phyloP scores from a whole-genome alignment of 2,888 invertebrate species.

The Germaria angustata region DNA sequence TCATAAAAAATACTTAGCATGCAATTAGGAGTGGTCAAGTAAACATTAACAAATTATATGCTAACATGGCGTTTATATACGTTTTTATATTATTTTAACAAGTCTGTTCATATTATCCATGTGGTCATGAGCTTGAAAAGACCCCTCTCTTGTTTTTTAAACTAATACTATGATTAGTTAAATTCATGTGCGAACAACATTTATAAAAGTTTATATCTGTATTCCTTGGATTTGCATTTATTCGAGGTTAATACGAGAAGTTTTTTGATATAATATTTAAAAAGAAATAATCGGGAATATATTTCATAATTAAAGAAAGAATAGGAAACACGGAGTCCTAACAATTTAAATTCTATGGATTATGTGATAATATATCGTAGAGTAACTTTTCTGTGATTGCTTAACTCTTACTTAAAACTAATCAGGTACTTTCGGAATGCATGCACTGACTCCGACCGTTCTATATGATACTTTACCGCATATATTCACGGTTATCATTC shows the following conservation, averaged over 20 bases:
- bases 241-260: background rate
- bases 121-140: conserved; percentile 7
- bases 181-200: conserved; percentile 34
- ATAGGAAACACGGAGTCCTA: too few relatives aligned
- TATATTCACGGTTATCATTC: too few relatives aligned
- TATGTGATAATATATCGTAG: too few relatives aligned
- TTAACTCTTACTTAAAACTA: too few relatives aligned
- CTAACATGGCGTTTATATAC: conserved; percentile 70
- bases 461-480: too few relatives aligned
- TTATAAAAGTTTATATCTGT: background rate
- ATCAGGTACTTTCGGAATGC: too few relatives aligned
- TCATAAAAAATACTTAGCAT: conserved; percentile 73
- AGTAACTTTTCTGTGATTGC: too few relatives aligned
- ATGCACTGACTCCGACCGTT: too few relatives aligned
- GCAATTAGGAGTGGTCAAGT: conserved; percentile 75
- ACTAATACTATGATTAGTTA: conserved; percentile 9
- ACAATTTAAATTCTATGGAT: too few relatives aligned
- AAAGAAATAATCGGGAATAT: background rate
- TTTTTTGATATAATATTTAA: background rate
- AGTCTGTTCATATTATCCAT: conserved; percentile 53
- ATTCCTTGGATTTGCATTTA: background rate
- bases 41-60: conserved; percentile 76
- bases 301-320: background rate
- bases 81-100: conserved; percentile 58
- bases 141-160: background rate